phyloP scores from a whole-genome alignment of 2,113 vertebrate genomes.

The Chinchilla lanigera region DNA sequence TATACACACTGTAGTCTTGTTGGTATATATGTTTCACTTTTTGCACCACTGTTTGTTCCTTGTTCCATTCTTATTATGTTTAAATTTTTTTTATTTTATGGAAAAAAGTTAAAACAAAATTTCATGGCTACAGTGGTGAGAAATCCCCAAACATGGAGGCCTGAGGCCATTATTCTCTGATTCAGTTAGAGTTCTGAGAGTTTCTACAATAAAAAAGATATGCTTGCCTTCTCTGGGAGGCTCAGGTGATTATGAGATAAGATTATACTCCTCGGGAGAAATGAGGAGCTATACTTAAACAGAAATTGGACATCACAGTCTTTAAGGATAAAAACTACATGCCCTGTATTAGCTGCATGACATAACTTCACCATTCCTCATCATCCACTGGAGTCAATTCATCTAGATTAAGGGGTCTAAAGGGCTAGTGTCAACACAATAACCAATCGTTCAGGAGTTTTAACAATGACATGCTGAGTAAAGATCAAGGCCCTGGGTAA shows the following conservation, averaged over 20 bases:
- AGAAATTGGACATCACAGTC: neutral
- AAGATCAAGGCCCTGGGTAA: neutral
- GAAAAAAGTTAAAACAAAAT: too few species aligned
- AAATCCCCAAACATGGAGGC: neutral
- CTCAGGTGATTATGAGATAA: neutral
- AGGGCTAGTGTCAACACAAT: neutral
- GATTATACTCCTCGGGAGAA: neutral
- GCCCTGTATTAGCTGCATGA: neutral
- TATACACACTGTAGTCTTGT: neutral
- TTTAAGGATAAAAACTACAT: neutral
- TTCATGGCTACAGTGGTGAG: neutral
- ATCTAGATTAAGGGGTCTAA: neutral
- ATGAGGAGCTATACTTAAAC: neutral
- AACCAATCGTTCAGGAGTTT: neutral
- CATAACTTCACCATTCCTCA: neutral
- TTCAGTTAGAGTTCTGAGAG: neutral
- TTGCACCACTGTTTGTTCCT: rapidly evolving
- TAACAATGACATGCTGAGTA: neutral
- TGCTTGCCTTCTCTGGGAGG: neutral
- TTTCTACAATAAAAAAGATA: neutral
- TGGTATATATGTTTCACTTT: neutral
- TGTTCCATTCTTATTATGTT: neutral
- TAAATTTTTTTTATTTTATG: too few species aligned
- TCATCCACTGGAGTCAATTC: neutral
- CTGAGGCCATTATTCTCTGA: neutral